Conservation (phyloP, 2,888 invertebrate genomes). For the Pollenia amentaria region DNA sequence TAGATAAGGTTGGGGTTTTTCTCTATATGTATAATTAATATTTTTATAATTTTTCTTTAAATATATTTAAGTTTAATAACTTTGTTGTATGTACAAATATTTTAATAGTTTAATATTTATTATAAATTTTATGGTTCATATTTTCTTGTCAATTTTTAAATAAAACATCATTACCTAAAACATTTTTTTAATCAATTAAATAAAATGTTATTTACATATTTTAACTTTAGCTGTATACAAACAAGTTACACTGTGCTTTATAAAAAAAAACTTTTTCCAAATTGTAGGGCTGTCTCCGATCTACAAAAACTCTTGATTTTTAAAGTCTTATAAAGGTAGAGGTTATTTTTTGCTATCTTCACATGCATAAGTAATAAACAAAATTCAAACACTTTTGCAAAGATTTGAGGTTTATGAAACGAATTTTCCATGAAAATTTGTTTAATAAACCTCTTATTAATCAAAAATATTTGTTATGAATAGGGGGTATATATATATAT, state of each 20-base stretch:
- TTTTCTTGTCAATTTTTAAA: slow-evolving; percentile 15
- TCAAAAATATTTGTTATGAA: no score
- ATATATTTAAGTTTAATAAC: slow-evolving; percentile 77
- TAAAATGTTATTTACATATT: slow-evolving; percentile 40
- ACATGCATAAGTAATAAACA: no score
- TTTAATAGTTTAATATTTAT: slow-evolving; percentile 23
- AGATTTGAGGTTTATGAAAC: no score
- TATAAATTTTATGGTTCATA: not conserved
- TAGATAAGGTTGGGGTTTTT: slow-evolving; percentile 36
- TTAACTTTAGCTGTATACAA: slow-evolving; percentile 3
- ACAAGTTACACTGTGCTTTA: not conserved
- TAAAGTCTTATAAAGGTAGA: no score
- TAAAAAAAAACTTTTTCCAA: not conserved
- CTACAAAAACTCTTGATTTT: no score
- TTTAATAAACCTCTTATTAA: no score
- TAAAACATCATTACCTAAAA: not conserved
- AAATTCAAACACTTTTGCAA: no score
- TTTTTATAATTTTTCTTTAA: slow-evolving; percentile 27
- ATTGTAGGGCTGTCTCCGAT: no score
- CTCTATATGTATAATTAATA: slow-evolving; percentile 20
- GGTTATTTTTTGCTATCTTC: no score
- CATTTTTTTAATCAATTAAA: slow-evolving; percentile 14
- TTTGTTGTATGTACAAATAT: slow-evolving; percentile 74
- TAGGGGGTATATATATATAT: no score
- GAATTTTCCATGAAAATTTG: no score